Percentiles rank a stretch among this genome's conserved stretches.
Conservation (phyloP, 2,797 vertebrate genomes). For the Varecia variegata region DNA sequence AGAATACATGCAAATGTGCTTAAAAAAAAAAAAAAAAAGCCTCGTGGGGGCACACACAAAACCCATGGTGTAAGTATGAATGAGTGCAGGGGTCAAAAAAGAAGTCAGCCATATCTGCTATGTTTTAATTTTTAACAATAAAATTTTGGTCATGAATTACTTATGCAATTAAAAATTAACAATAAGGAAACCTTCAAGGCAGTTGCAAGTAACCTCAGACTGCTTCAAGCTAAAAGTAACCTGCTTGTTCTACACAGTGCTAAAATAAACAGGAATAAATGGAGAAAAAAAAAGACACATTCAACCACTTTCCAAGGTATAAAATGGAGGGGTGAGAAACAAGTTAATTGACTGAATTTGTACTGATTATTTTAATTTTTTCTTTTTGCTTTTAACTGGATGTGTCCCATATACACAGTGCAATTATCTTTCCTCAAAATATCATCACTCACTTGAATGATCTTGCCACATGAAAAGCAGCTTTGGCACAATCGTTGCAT, state of each 20-base stretch:
- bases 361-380: background rate
- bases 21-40: too few species aligned
- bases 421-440: constrained; percentile 58
- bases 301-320: background rate
- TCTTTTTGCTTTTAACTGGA: background rate
- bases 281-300: background rate
- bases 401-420: background rate
- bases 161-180: constrained; percentile 20
- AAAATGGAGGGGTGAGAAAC: constrained; percentile 13
- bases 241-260: background rate
- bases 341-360: background rate
- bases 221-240: background rate
- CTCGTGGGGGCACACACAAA: background rate
- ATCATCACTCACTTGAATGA: background rate
- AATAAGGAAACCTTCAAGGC: background rate
- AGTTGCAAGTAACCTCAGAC: background rate
- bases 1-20: background rate
- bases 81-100: background rate
- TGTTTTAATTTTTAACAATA: background rate
- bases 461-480: constrained; percentile 42
- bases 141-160: background rate
- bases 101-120: too few species aligned
- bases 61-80: background rate
- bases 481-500: constrained; percentile 45
- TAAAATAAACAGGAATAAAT: background rate